These are phyloP conservation scores for Picathartes gymnocephalus DNA, from an alignment of 2,113 vertebrate genomes.

Conservation along the genomic window DNA sequence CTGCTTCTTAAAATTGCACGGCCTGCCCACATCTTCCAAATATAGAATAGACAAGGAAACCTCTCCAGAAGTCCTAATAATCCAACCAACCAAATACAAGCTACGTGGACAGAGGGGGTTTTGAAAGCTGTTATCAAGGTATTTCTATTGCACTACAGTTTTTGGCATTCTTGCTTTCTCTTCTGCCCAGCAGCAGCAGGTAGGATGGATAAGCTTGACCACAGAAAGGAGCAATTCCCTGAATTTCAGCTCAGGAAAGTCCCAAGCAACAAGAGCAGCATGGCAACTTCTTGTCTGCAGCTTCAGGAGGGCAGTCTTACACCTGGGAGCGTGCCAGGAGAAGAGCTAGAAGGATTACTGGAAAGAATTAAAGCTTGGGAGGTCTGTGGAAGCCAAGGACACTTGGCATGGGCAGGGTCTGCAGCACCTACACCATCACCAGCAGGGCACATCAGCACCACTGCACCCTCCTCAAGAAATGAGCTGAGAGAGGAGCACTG, in stretches of 20 bases:
- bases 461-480: neutral
- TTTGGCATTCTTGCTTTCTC: neutral
- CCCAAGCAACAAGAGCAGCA: neutral
- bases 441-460: neutral
- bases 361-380: neutral
- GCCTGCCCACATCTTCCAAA: slow-evolving; percentile 41
- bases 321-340: neutral
- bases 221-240: neutral
- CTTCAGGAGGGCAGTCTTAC: neutral
- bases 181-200: neutral
- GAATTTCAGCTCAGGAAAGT: neutral
- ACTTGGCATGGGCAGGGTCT: neutral
- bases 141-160: neutral
- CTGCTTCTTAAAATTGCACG: slow-evolving; percentile 4
- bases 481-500: neutral
- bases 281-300: neutral
- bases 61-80: slow-evolving; percentile 1
- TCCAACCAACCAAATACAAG: neutral
- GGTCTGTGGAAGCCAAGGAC: neutral
- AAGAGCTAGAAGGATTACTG: neutral
- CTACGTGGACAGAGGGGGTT: neutral
- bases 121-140: neutral
- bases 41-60: neutral
- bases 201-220: neutral
- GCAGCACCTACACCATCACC: neutral